A percentile compares a stretch with the other conserved stretches of the same genome.
Conservation (phyloP, 1,140 invertebrate species). For the Papilio polytes region DNA sequence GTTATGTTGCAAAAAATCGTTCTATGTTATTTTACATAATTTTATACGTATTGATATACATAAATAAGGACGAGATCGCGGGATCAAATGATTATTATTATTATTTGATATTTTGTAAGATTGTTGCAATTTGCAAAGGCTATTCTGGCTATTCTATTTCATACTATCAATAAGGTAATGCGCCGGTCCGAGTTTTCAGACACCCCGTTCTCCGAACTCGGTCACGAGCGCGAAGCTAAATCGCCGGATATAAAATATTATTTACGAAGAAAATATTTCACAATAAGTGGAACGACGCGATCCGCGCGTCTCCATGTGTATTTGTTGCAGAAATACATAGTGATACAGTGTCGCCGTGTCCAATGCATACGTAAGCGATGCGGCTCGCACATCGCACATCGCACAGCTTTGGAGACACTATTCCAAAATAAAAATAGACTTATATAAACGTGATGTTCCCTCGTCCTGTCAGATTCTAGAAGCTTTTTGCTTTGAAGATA, state of each 20-base stretch:
- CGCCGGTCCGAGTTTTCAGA: too few species aligned
- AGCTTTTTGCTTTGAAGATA: neutral
- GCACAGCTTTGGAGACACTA: neutral
- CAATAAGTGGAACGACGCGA: neutral
- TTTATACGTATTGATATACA: too few species aligned
- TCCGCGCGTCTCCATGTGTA: neutral
- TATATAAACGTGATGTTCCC: neutral
- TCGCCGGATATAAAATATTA: neutral
- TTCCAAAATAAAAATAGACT: neutral
- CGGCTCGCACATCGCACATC: neutral
- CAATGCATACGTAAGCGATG: conserved; percentile 10
- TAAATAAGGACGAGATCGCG: too few species aligned
- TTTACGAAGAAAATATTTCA: neutral
- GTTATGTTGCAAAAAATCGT: neutral
- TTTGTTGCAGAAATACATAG: neutral
- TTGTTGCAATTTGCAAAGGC: too few species aligned
- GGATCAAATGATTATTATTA: too few species aligned
- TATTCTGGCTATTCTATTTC: too few species aligned
- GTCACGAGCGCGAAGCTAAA: neutral
- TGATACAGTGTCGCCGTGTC: neutral
- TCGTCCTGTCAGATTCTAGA: neutral
- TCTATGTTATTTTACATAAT: too few species aligned
- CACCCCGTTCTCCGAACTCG: too few species aligned
- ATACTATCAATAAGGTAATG: too few species aligned
- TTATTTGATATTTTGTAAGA: too few species aligned